Conservation (phyloP, 2,113 vertebrate species). For the Equus quagga region DNA sequence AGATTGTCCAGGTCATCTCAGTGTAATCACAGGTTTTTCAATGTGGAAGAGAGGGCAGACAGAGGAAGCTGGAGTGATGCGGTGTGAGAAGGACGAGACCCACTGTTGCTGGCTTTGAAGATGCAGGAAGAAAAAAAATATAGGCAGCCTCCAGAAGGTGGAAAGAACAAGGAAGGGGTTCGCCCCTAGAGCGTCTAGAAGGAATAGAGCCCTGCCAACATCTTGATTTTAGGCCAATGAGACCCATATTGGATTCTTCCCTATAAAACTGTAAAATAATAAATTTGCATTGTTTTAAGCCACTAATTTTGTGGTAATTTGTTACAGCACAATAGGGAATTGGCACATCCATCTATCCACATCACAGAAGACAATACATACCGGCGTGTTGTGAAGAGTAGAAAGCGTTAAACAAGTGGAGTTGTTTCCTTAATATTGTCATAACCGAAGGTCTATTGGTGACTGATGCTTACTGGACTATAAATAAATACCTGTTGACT, state of each 20-base stretch:
- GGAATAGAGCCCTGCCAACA: background rate
- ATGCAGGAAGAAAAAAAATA: background rate
- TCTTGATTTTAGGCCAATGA: background rate
- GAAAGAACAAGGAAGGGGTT: background rate
- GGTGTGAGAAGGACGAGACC: background rate
- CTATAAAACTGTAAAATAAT: background rate
- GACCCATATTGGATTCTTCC: background rate
- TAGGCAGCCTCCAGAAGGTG: accelerated
- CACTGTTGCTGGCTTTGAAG: background rate
- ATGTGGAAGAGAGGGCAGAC: background rate
- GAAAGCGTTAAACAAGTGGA: background rate
- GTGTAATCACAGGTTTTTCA: background rate
- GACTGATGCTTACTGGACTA: too few species aligned
- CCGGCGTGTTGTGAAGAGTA: background rate
- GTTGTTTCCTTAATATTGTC: background rate
- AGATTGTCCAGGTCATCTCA: background rate
- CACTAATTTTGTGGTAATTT: too few species aligned
- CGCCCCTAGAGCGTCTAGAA: background rate
- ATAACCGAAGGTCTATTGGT: background rate
- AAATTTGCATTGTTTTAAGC: background rate
- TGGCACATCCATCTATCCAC: too few species aligned
- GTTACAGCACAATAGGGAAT: background rate
- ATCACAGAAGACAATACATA: background rate
- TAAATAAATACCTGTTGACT: background rate
- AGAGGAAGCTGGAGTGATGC: too few species aligned